phyloP scores from a whole-genome alignment of 2,888 invertebrate species.

The Drosophila monieri region DNA sequence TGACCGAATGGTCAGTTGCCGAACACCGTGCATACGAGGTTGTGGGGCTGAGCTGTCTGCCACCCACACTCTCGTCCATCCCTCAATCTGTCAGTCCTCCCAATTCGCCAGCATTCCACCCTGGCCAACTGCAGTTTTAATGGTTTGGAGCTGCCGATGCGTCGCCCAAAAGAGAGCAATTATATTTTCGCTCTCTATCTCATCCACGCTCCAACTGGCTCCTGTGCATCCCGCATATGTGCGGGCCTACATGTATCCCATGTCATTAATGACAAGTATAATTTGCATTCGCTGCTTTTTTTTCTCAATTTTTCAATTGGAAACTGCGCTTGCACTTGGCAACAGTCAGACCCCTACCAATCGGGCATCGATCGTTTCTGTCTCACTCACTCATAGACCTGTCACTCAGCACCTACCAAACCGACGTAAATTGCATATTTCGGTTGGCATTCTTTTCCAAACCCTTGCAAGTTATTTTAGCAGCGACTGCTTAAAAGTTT shows the following conservation, averaged over 20 bases:
- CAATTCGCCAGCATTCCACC: conserved; percentile 5
- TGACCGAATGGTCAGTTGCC: conserved; percentile 57
- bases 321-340: conserved; percentile 66
- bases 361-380: background rate
- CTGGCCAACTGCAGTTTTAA: conserved; percentile 62
- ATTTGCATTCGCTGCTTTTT: conserved; percentile 51
- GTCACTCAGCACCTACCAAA: conserved; percentile 36
- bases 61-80: conserved; percentile 36
- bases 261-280: conserved; percentile 68
- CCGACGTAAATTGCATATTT: conserved; percentile 58
- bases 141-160: conserved; percentile 38
- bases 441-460: conserved; percentile 59
- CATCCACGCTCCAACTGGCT: background rate
- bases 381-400: conserved; percentile 12
- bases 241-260: conserved; percentile 32
- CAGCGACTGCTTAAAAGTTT: conserved; percentile 43
- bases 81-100: conserved; percentile 2
- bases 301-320: conserved; percentile 37
- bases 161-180: conserved; percentile 44
- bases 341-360: conserved; percentile 37
- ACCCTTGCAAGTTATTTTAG: conserved; percentile 65
- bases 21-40: conserved; percentile 29
- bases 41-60: conserved; percentile 42
- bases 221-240: conserved; percentile 6
- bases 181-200: conserved; percentile 42